Base-by-base conservation (phyloP, 2,888 invertebrate genomes). In the Melanchra persicariae region DNA sequence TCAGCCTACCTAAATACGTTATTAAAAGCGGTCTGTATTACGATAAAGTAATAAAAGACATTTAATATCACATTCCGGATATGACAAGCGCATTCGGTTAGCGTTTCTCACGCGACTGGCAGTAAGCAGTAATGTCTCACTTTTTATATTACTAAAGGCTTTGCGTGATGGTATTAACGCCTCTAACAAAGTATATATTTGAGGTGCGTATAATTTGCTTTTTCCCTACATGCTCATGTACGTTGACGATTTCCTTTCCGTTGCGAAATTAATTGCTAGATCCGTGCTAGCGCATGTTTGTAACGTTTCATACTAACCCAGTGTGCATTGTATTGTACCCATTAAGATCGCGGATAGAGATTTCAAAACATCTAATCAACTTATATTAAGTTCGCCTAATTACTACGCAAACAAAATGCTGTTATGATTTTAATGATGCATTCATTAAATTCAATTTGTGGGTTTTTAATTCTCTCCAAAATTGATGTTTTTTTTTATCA, bases 171-270 rank as follows among this genome's bases (percentile, higher is more conserved):
- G 68, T 74, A 82, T 87, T 88, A 87, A 79, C 85, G 82, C 84
- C 84, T 86, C 81, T 79, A 87, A 84, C 61, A 73, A 73, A 66
- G 82, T 85, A 84, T 85, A 84, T 85, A 83, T 87, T 86, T 82
- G 82, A 85, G 81, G 85, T 87, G 86, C 83, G 85, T 89, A 73
- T 87, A 86, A 88, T 87, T 76, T 70, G 76, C 77, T 87, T 88
- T 90, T 89, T 85, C 80, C 84, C 79, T 79, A 85, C 87, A 83
- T 86, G 85, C 85, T 86, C 84, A 81, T 86, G 80, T 77, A 80
- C 75, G 85, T 83, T 83, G 76, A 84, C 79, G 85, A 87, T 91
- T 92, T 90, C 89, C 89, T 89, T 89, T 90, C 82, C 76, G 85
- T 88, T 88, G 86, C 87, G 81, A 89, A 89, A 89, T 84, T 87